Conservation (phyloP, 1,140 invertebrate genomes). For the Gonioctena quinquepunctata region DNA sequence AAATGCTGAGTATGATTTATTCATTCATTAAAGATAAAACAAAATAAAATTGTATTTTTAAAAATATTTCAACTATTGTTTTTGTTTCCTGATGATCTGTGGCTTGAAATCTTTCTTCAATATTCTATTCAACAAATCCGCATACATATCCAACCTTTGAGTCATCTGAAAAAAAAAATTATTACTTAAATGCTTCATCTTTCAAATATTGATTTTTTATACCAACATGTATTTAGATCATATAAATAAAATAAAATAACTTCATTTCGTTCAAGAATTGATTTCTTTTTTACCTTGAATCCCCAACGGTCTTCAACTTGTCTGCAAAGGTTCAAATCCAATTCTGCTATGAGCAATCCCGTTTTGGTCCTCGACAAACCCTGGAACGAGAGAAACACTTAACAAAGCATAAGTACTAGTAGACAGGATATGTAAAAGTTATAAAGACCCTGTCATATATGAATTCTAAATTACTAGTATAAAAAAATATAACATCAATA, state of each 20-base stretch:
- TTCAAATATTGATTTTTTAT: too few species aligned
- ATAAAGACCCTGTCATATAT: too few species aligned
- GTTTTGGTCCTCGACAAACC: constrained; percentile 84
- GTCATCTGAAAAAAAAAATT: constrained; percentile 78
- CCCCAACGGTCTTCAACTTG: constrained; percentile 96
- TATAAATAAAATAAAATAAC: too few species aligned
- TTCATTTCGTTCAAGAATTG: too few species aligned
- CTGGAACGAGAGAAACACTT: too few species aligned
- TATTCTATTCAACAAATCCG: constrained; percentile 70
- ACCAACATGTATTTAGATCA: too few species aligned
- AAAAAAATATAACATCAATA: too few species aligned
- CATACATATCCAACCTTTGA: constrained; percentile 90
- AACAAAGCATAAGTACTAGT: too few species aligned
- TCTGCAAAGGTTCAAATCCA: constrained; percentile 94
- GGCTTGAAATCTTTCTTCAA: constrained; percentile 73
- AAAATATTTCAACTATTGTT: not conserved
- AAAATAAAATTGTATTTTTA: not conserved
- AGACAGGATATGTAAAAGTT: too few species aligned
- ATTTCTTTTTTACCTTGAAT: constrained; percentile 69
- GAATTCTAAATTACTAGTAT: too few species aligned
- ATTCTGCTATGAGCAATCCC: constrained; percentile 86
- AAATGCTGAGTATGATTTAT: too few species aligned
- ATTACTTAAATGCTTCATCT: too few species aligned
- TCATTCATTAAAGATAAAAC: not conserved
- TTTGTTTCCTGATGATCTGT: constrained; percentile 63